Base-by-base conservation (phyloP, 1,140 invertebrate species). In the Diplogasteroides magnus region DNA sequence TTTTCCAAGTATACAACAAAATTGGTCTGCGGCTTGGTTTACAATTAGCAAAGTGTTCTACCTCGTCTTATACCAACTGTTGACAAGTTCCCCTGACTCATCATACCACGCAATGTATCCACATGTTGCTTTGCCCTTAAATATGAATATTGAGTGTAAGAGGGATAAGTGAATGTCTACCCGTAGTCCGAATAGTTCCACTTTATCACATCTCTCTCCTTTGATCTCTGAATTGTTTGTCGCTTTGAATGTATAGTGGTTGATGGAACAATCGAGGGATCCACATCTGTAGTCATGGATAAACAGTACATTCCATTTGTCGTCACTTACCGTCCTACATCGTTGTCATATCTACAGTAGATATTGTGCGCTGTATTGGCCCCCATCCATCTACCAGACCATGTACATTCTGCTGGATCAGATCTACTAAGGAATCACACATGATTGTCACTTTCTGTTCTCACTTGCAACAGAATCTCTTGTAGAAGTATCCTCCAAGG, bases 391-490 rank as follows among this genome's bases (percentile, higher is more conserved):
- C 77, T 64, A 48, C 77, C 77, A 31, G 61, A 70, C 77, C 77
- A 78, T 14, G 77, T 73, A 61, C 77, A 78, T 28, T 78, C 77
- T 48, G 72, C 65, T 23, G 77, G 77, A 67, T 78, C 77, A 15
- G 73, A 76, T 71, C 77, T 77, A 37, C n/a, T n/a, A n/a, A n/a
- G n/a, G n/a, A n/a, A n/a, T n/a, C n/a, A n/a, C n/a, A n/a, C n/a
- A n/a, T n/a, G n/a, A n/a, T n/a, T n/a, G n/a, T n/a, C n/a, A n/a
- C n/a, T n/a, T n/a, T n/a, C n/a, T n/a, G 37, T 48, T 58, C 76
- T 74, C 59, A 77, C 76, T 78, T 78, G 74, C 77, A 78, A 64
- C 77, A 78, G 68, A 79, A 78, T 37, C 77, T 32, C 67, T 78
- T 78, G 13, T 64, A 72, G 67, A 77, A 78, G 59, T 67, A 73